Evolutionary conservation across 2,888 invertebrate genomes (phyloP).

Genomic region (Drosophila fulvimacula): DNA sequence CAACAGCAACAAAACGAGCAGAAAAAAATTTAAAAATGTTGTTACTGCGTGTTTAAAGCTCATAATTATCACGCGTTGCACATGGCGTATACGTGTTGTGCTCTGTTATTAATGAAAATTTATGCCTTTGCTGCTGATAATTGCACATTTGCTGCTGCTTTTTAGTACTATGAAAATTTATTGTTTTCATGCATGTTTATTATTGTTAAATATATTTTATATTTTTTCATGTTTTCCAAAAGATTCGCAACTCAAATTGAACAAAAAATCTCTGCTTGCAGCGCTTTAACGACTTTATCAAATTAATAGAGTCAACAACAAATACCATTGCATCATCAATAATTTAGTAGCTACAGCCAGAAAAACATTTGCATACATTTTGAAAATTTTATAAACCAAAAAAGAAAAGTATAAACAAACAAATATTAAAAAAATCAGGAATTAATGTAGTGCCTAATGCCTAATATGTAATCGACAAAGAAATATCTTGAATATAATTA

Average conservation of each 20-base stretch:
- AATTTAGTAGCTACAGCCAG: constrained; percentile 39
- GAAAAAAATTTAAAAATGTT: constrained; percentile 26
- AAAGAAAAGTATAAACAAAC: constrained; percentile 17
- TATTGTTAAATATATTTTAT: constrained; percentile 35
- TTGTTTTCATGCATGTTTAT: constrained; percentile 69
- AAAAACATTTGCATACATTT: constrained; percentile 41
- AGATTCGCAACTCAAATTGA: constrained; percentile 15
- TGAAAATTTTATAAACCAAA: constrained; percentile 55
- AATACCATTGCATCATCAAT: constrained; percentile 41
- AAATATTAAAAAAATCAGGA: constrained; percentile 54
- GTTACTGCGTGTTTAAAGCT: constrained; percentile 60
- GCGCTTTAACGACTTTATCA: constrained; percentile 43
- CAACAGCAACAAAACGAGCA: not conserved
- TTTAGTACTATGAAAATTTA: constrained; percentile 61
- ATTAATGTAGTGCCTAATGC: constrained; percentile 75
- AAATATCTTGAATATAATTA: constrained; percentile 23
- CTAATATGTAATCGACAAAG: constrained; percentile 21
- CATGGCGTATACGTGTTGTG: constrained; percentile 57
- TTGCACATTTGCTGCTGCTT: constrained; percentile 54
- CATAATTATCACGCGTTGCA: constrained; percentile 72
- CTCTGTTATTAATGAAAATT: constrained; percentile 62
- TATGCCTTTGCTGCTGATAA: constrained; percentile 66
- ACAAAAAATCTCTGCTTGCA: constrained; percentile 36
- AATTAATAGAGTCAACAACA: constrained; percentile 32
- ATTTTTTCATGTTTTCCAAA: constrained; percentile 1